These are phyloP conservation scores for mouse (Mus musculus) DNA, from an alignment of 2,113 vertebrate genomes.

Conservation along the genomic window GRCm39 chr2:59528001-59528500, in stretches of 20 bases:
- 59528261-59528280: neutral
- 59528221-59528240: conserved; percentile 21
- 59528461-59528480: conserved; percentile 59
- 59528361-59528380: neutral
- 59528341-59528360: neutral
- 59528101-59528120: neutral
- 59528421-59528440: too few relatives aligned
- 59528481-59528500: conserved; percentile 47
- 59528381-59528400: neutral
- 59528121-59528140: neutral
- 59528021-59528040: neutral
- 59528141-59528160: neutral
- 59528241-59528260: conserved; percentile 22
- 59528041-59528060: neutral
- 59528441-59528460: neutral
- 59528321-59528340: conserved; percentile 26
- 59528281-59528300: neutral
- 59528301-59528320: conserved; percentile 7
- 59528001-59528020: neutral
- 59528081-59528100: neutral
- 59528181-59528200: conserved; percentile 27
- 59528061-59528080: neutral
- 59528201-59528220: conserved; percentile 29
- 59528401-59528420: too few relatives aligned
- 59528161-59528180: neutral